These are phyloP conservation scores for Ctenoplectra terminalis DNA, from an alignment of 1,140 invertebrate species.

Conservation along the genomic window DNA sequence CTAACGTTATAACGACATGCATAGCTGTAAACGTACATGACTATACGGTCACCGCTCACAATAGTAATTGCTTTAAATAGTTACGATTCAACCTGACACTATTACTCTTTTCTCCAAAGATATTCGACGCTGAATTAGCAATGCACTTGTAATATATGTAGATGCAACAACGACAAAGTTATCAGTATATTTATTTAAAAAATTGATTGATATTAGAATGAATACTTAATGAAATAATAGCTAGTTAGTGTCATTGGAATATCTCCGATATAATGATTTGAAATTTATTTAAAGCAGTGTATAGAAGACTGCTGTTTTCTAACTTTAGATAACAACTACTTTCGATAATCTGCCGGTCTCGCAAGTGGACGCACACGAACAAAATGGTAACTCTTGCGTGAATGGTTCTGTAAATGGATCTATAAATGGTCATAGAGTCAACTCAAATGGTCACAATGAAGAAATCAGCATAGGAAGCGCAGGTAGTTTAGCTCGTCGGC, in stretches of 20 bases:
- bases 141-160: background rate
- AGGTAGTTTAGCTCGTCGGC: conserved; percentile 87
- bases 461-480: conserved; percentile 91
- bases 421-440: conserved; percentile 68
- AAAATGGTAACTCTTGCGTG: conserved; percentile 70
- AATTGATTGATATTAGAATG: background rate
- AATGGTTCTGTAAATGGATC: conserved; percentile 72
- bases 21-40: conserved; percentile 20
- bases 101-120: background rate
- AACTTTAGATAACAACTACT: conserved; percentile 86
- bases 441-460: conserved; percentile 82
- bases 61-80: conserved; percentile 38
- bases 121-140: conserved; percentile 1
- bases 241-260: background rate
- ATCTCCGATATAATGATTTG: background rate
- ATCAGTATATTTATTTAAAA: conserved; percentile 2
- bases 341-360: conserved; percentile 82
- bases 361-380: conserved; percentile 74
- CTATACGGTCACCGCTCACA: background rate
- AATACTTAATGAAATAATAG: background rate
- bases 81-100: background rate
- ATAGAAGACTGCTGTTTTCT: conserved; percentile 31
- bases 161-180: background rate
- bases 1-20: background rate
- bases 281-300: conserved; percentile 25